A percentile compares a stretch with the other conserved stretches of the same genome.
These are phyloP conservation scores for Buteo buteo DNA, from an alignment of 2,113 vertebrate species.

Conservation along the genomic window DNA sequence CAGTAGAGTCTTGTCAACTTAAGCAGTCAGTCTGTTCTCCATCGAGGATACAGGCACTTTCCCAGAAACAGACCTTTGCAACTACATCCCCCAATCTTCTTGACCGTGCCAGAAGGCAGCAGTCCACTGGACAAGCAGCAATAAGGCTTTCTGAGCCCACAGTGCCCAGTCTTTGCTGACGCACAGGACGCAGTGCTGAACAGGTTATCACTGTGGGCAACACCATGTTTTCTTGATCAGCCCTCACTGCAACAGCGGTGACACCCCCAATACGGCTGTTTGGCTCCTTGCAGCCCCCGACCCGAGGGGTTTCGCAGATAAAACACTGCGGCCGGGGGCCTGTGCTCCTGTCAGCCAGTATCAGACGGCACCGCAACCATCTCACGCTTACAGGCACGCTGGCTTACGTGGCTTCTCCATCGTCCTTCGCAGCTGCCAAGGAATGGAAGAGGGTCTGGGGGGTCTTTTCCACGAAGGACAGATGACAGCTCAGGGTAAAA, in stretches of 20 bases:
- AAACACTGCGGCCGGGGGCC: neutral
- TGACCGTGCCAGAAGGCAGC: neutral
- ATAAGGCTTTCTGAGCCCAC: no score
- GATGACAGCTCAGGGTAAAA: neutral
- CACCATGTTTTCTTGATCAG: rapidly evolving
- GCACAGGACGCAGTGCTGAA: neutral
- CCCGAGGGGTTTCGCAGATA: neutral
- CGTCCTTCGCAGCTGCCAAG: neutral
- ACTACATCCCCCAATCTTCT: neutral
- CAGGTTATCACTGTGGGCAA: rapidly evolving
- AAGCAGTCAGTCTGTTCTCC: neutral
- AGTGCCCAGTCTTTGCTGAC: neutral
- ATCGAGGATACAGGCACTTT: neutral
- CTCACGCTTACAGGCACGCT: rapidly evolving
- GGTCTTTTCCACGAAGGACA: neutral
- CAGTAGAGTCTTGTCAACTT: neutral
- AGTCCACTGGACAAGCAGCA: neutral
- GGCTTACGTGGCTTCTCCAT: rapidly evolving
- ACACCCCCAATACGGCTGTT: rapidly evolving
- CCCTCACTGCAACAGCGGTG: neutral
- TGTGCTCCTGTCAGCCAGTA: rapidly evolving
- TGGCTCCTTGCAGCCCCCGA: neutral
- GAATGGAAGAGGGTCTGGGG: rapidly evolving
- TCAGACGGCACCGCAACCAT: rapidly evolving
- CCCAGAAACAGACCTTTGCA: neutral